Percentiles rank a stretch among this genome's conserved stretches.
Conservation (phyloP, 2,888 invertebrate species). For the Salpingus planirostris region DNA sequence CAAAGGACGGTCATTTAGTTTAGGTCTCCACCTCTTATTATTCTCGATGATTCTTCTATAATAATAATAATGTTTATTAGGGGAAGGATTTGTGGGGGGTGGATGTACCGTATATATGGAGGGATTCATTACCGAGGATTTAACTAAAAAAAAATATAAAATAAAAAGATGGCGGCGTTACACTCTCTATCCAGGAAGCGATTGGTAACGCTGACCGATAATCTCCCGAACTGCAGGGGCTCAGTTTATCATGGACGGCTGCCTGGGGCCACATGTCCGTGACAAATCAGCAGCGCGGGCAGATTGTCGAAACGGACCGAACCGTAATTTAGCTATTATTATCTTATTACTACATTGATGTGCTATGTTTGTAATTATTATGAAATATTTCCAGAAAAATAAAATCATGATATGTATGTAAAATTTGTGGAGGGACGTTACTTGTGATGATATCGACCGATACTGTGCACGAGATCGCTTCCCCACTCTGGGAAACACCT, state of each 20-base stretch:
- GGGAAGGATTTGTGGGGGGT: too few relatives aligned
- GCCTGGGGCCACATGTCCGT: constrained; percentile 42
- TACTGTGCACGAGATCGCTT: too few relatives aligned
- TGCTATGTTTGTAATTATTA: constrained; percentile 40
- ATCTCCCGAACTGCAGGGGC: constrained; percentile 47
- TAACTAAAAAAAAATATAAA: too few relatives aligned
- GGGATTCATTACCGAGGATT: too few relatives aligned
- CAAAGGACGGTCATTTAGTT: constrained; percentile 12
- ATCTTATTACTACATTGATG: constrained; percentile 36
- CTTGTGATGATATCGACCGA: too few relatives aligned
- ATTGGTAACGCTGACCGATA: constrained; percentile 39
- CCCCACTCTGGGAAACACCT: constrained; percentile 19
- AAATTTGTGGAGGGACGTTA: too few relatives aligned
- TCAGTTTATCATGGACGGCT: constrained; percentile 45
- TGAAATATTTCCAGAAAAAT: constrained; percentile 31
- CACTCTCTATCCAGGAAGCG: constrained; percentile 35
- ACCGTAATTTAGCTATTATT: constrained; percentile 37
- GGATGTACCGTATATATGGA: too few relatives aligned
- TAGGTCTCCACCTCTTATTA: too few relatives aligned
- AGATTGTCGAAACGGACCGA: constrained; percentile 24
- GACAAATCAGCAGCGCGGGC: constrained; percentile 27
- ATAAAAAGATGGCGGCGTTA: constrained; percentile 30
- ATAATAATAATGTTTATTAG: too few relatives aligned
- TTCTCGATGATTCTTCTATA: too few relatives aligned
- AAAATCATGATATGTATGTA: constrained; percentile 23